These are phyloP conservation scores for Sericinus montela DNA, from an alignment of 2,888 invertebrate species.

Conservation along the genomic window DNA sequence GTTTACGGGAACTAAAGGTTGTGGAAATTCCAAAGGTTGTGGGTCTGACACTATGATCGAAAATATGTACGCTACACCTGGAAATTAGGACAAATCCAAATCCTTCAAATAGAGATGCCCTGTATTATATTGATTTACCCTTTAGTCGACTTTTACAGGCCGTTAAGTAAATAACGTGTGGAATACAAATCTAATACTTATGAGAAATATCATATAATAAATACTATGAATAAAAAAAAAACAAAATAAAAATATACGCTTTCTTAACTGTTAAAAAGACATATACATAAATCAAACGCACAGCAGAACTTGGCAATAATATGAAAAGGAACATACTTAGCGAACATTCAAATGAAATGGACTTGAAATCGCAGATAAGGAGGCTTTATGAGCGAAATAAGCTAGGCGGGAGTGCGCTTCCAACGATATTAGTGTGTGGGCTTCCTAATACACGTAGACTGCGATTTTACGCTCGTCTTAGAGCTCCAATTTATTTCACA, in stretches of 20 bases:
- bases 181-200: too few relatives aligned
- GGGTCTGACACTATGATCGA: too few relatives aligned
- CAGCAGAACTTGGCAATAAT: constrained; percentile 17
- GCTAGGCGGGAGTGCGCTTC: constrained; percentile 27
- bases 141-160: too few relatives aligned
- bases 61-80: too few relatives aligned
- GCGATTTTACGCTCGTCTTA: constrained; percentile 23
- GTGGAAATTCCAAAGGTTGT: too few relatives aligned
- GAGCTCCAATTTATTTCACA: constrained; percentile 8
- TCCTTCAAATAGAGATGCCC: too few relatives aligned
- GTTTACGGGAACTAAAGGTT: too few relatives aligned
- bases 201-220: too few relatives aligned
- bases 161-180: too few relatives aligned
- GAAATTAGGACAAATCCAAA: too few relatives aligned
- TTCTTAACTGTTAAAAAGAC: constrained; percentile 3
- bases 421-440: constrained; percentile 31
- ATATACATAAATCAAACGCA: constrained; percentile 12
- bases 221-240: too few relatives aligned
- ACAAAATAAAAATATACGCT: not conserved
- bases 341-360: constrained; percentile 64
- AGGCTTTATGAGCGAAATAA: constrained; percentile 60
- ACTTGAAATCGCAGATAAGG: constrained; percentile 71
- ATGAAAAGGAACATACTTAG: constrained; percentile 16
- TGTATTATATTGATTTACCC: too few relatives aligned
- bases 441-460: constrained; percentile 31